Conservation (phyloP, 2,888 invertebrate genomes). For the Acrocyrtus sp. region DNA sequence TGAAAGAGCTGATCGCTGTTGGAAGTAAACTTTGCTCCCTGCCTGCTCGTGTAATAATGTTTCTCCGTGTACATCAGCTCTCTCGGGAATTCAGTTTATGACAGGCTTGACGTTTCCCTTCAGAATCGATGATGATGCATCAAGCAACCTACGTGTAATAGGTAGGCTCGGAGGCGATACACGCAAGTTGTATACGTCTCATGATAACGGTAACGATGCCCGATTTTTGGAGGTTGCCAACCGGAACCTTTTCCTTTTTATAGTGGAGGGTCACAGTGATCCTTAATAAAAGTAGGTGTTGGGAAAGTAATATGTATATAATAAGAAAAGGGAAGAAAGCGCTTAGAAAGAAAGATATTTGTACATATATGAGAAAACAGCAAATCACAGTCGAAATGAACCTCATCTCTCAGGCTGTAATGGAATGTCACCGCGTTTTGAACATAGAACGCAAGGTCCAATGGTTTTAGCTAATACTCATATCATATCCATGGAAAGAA, state of each 20-base stretch:
- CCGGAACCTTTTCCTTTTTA: not conserved
- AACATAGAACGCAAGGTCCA: too few relatives aligned
- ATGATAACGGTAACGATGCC: too few relatives aligned
- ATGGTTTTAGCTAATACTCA: too few relatives aligned
- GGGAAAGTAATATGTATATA: too few relatives aligned
- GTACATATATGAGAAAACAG: not conserved
- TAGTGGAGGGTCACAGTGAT: too few relatives aligned
- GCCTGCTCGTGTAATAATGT: conserved; percentile 5
- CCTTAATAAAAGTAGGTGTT: too few relatives aligned
- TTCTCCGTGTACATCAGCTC: conserved; percentile 24
- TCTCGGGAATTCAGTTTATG: conserved; percentile 39
- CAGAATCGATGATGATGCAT: conserved; percentile 4
- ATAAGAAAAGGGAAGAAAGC: conserved; percentile 3
- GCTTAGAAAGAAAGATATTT: not conserved
- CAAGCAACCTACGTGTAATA: not conserved
- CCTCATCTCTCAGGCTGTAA: conserved; percentile 18
- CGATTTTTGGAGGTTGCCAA: conserved; percentile 14
- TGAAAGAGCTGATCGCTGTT: not conserved
- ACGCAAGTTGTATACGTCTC: too few relatives aligned
- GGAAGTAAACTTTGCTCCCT: conserved; percentile 21
- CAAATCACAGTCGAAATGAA: conserved; percentile 24
- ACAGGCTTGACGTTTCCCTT: conserved; percentile 32
- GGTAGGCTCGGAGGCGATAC: not conserved
- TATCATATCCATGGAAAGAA: too few relatives aligned
- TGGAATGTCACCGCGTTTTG: conserved; percentile 27